Base-by-base conservation (phyloP, 2,888 invertebrate genomes). In the Sarcophaga carnaria region DNA sequence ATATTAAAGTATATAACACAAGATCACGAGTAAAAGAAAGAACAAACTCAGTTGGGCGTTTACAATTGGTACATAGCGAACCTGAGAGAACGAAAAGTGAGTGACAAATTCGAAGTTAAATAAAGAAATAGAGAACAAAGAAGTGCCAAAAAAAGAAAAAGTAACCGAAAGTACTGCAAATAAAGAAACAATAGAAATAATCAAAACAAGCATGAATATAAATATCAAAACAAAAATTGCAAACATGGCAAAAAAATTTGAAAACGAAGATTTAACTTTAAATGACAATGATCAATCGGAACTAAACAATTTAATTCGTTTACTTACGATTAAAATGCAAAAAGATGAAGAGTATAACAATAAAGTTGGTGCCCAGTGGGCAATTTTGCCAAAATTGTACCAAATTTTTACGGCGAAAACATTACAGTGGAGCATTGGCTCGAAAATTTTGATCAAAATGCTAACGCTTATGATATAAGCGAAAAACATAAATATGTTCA, bases 381-480 rank as follows among this genome's bases (percentile, higher is more conserved):
- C 49, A 80, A 54, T 72, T 83, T 83, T 60, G 59, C 72, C 14
- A 83, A 83, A 74, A 77, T 83, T n/a, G 72, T 83, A 47, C 71
- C 78, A 74, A 70, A 82, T 20, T 85, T 64, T 59, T 74, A 85
- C 71, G 81, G 80, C 45, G 66, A 63, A 22, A 70, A 81, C n/a
- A 77, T 81, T 67, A 77, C 78, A 67, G 66, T 81, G 37, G 20
- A 71, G 66, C 80, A 78, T 8, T 81, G 81, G 81, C 22, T 81
- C 37, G 22, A 69, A 14, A 80, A 72, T 74, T 85, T 80, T 20
- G 80, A 80, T 14, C 71, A 85, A 70, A 85, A 81, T 85, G 86
- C 75, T 20, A 75, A 60, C 22, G 82, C 75, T 1, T 85, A 82
- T 22, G 85, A 81, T 63, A n/a, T 85, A 25, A 85, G 64, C 20